Base-by-base conservation (phyloP, 1,140 invertebrate genomes). In the Calephelis virginiensis region DNA sequence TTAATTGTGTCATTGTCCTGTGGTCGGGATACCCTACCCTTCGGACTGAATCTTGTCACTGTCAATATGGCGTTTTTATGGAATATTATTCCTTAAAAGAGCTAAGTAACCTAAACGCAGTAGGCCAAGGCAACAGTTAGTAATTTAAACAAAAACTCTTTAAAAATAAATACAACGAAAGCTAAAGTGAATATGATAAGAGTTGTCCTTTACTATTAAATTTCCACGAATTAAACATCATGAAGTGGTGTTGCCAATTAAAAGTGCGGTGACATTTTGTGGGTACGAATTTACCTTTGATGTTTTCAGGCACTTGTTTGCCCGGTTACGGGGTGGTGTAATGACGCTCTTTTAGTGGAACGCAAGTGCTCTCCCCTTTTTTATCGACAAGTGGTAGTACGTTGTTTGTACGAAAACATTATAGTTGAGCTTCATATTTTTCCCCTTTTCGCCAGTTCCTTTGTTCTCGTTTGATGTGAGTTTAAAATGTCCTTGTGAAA, bases 291-390 rank as follows among this genome's bases (percentile, higher is more conserved):
- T 67, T 69, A 72, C 67, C 61, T 69, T 72, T 69, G 67, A 72
- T 59, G 61, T 69, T 64, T 64, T 56, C 63, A 40, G 48, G 48
- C 63, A 50, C 63, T 56, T 14, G 49, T 53, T 50, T 49, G 38
- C 48, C 67, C 67, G 61, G 64, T 62, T 62, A 62, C 64, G 61
- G 64, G 67, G 64, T 62, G 53, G 61, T 63, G 56, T 72, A 72
- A 72, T 72, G 71, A 67, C 67, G 71, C 65, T 68, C 67, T 72
- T 72, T 72, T 72, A 64, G 67, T 63, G 71, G 45, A 66, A 66
- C 64, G 61, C 64, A 64, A 72, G 71, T 49, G 56, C 13, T 37
- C 71, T 72, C 65, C 62, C 67, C 67, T 67, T 72, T 72, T 69
- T 69, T 69, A 65, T 67, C 64, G 63, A 67, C 56, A 56, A 64